Conservation (phyloP, 2,888 invertebrate species). For the Panzeria rudis region DNA sequence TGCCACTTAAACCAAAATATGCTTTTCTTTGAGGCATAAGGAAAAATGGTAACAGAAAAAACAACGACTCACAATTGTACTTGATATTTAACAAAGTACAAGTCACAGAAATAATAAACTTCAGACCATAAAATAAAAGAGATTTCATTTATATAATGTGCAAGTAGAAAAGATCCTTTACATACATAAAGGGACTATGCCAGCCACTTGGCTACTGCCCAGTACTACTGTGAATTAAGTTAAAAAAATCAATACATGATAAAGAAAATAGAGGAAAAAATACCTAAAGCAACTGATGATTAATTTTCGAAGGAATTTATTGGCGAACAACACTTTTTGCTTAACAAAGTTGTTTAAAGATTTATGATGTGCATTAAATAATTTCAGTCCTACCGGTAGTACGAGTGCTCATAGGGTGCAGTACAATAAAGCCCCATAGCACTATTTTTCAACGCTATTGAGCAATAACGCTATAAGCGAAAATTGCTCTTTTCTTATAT, state of each 20-base stretch:
- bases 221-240: too few relatives aligned
- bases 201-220: background rate
- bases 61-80: background rate
- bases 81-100: slow-evolving; percentile 7
- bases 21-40: slow-evolving; percentile 25
- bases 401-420: slow-evolving; percentile 3
- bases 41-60: background rate
- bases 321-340: slow-evolving; percentile 12
- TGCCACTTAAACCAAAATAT: slow-evolving; percentile 32
- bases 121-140: slow-evolving; percentile 27
- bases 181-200: background rate
- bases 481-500: too few relatives aligned
- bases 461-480: too few relatives aligned
- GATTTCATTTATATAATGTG: slow-evolving; percentile 43
- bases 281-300: slow-evolving; percentile 25
- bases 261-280: background rate
- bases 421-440: too few relatives aligned
- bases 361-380: slow-evolving; percentile 40
- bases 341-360: slow-evolving; percentile 24
- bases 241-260: slow-evolving; percentile 11
- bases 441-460: too few relatives aligned
- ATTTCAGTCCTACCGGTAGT: background rate
- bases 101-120: slow-evolving; percentile 24
- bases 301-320: slow-evolving; percentile 31
- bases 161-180: background rate